phyloP scores from a whole-genome alignment of 2,888 invertebrate genomes.

The Antitype chi region DNA sequence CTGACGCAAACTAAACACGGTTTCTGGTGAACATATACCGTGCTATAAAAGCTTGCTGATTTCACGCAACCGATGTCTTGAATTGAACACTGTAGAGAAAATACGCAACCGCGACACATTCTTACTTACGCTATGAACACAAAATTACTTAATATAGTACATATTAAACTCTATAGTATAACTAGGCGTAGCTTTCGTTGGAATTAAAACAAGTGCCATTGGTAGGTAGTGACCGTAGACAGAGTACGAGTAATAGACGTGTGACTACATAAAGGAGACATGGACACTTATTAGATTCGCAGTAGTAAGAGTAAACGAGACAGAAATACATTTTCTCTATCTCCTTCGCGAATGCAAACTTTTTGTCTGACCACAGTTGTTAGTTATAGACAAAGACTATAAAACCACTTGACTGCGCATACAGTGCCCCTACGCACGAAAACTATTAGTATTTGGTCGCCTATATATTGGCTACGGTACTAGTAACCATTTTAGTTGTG shows the following conservation, averaged over 20 bases:
- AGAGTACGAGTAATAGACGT: not conserved
- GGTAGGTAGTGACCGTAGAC: not conserved
- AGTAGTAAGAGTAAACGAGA: not conserved
- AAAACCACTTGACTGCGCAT: too few relatives aligned
- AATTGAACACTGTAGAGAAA: not conserved
- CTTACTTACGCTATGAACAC: slow-evolving; percentile 56
- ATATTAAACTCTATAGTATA: slow-evolving; percentile 1
- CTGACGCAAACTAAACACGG: not conserved
- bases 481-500: too few relatives aligned
- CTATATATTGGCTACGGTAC: too few relatives aligned
- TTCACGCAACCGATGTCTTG: not conserved
- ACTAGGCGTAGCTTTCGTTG: not conserved
- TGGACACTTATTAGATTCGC: not conserved
- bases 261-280: not conserved
- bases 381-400: not conserved
- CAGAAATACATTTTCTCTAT: not conserved
- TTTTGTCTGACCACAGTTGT: not conserved
- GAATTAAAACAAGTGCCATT: not conserved
- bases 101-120: slow-evolving; percentile 40
- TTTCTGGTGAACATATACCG: not conserved
- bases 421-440: too few relatives aligned
- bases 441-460: too few relatives aligned
- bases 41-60: not conserved
- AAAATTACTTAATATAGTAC: slow-evolving; percentile 20
- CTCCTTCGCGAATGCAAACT: not conserved